Percentiles rank a stretch among this genome's conserved stretches.
These are phyloP conservation scores for Eulithis prunata DNA, from an alignment of 2,888 invertebrate genomes.

Conservation along the genomic window DNA sequence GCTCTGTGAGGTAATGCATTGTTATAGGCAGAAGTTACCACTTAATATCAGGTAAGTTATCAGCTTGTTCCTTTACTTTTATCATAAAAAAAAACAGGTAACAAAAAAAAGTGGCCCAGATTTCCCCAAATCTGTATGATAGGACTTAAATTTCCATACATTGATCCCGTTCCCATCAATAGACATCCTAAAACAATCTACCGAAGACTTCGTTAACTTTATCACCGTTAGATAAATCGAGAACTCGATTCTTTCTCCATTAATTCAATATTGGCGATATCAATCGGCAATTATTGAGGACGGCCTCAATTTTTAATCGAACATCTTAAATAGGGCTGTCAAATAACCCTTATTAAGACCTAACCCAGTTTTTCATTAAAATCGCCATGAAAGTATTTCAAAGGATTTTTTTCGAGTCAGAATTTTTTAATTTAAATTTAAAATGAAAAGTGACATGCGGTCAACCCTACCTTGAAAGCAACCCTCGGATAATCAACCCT, in stretches of 20 bases:
- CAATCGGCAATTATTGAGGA: slow-evolving; percentile 55
- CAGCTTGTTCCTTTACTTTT: no score
- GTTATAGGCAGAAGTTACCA: no score
- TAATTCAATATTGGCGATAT: slow-evolving; percentile 59
- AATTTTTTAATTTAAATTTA: neutral
- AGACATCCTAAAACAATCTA: slow-evolving; percentile 64
- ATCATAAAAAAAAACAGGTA: no score
- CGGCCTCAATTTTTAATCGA: slow-evolving; percentile 46
- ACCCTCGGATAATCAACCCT: slow-evolving; percentile 28
- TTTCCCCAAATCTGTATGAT: no score
- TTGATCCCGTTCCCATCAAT: slow-evolving; percentile 26
- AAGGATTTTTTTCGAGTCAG: neutral
- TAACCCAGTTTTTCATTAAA: neutral
- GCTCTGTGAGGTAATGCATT: no score
- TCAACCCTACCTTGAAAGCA: slow-evolving; percentile 30
- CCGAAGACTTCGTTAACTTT: slow-evolving; percentile 63
- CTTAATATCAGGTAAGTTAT: no score
- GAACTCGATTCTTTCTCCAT: slow-evolving; percentile 56
- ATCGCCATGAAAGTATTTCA: no score
- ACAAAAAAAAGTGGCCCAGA: neutral
- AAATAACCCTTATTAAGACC: neutral
- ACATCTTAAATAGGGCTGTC: slow-evolving; percentile 12
- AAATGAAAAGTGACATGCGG: slow-evolving; percentile 9
- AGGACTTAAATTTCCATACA: slow-evolving; percentile 12
- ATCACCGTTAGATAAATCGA: slow-evolving; percentile 63